Conservation (phyloP, 1,140 invertebrate species). For the Ditylenchus dipsaci region DNA sequence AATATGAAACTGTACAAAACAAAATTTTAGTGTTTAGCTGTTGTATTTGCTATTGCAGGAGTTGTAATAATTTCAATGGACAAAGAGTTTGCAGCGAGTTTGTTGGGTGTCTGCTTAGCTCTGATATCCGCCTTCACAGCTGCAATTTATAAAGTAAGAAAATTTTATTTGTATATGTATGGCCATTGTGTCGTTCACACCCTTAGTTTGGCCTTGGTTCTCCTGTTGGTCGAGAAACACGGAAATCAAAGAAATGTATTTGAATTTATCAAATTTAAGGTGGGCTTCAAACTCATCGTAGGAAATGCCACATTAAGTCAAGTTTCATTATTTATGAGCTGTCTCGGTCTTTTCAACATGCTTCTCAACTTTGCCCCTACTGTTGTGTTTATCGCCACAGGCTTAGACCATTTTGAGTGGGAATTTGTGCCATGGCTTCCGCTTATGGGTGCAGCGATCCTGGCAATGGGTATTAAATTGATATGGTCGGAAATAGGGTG, state of each 20-base stretch:
- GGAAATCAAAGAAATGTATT: too few relatives aligned
- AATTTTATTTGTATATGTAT: too few relatives aligned
- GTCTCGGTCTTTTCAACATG: constrained; percentile 47
- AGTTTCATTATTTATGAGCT: constrained; percentile 56
- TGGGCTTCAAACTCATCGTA: constrained; percentile 42
- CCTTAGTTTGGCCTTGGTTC: too few relatives aligned
- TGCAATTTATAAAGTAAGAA: constrained; percentile 50
- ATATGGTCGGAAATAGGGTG: not conserved
- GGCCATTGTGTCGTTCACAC: too few relatives aligned
- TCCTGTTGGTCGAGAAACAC: too few relatives aligned
- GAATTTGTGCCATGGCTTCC: constrained; percentile 47
- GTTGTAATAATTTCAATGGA: constrained; percentile 54
- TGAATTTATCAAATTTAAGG: not conserved
- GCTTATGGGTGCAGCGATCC: constrained; percentile 41
- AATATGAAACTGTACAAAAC: too few relatives aligned
- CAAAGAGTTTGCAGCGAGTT: constrained; percentile 37
- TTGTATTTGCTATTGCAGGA: constrained; percentile 48
- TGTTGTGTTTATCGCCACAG: constrained; percentile 33
- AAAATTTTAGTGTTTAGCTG: constrained; percentile 41
- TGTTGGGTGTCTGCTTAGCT: constrained; percentile 40
- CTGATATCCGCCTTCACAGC: constrained; percentile 47
- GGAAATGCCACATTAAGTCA: constrained; percentile 52
- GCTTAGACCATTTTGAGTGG: constrained; percentile 46
- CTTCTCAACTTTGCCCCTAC: constrained; percentile 46
- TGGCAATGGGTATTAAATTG: constrained; percentile 33